Percentiles rank a stretch among this genome's conserved stretches.
Conservation (phyloP, 1,140 invertebrate genomes). For the Bilobella aurantiaca region DNA sequence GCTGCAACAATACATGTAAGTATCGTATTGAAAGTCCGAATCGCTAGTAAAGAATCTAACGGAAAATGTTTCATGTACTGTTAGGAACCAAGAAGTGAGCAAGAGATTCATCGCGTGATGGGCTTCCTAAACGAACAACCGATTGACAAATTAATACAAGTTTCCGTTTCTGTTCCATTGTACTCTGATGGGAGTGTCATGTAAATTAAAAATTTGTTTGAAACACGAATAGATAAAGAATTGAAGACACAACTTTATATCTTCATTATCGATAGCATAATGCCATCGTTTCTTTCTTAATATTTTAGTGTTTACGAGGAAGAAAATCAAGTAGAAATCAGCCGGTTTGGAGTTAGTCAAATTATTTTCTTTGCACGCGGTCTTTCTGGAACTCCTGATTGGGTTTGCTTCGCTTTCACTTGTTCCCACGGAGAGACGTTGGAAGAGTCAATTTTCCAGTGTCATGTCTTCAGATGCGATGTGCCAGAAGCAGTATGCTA, state of each 20-base stretch:
- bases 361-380: conserved; percentile 93
- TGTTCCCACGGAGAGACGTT: conserved; percentile 80
- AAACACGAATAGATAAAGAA: too few species aligned
- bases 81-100: conserved; percentile 70
- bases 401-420: conserved; percentile 92
- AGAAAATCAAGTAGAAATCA: conserved; percentile 67
- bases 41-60: neutral
- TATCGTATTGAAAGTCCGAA: neutral
- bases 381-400: conserved; percentile 65
- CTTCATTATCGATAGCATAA: too few species aligned
- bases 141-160: conserved; percentile 56
- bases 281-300: too few species aligned
- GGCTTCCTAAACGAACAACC: conserved; percentile 67
- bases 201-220: too few species aligned
- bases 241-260: too few species aligned
- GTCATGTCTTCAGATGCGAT: conserved; percentile 92
- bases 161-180: conserved; percentile 79
- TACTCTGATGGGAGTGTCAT: conserved; percentile 60
- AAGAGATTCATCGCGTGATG: conserved; percentile 93
- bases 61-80: neutral
- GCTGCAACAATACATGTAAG: conserved; percentile 72
- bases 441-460: conserved; percentile 84
- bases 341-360: conserved; percentile 78
- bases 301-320: conserved; percentile 72
- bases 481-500: conserved; percentile 83